phyloP scores from a whole-genome alignment of 2,888 invertebrate species.

The Diplolepis rosae region DNA sequence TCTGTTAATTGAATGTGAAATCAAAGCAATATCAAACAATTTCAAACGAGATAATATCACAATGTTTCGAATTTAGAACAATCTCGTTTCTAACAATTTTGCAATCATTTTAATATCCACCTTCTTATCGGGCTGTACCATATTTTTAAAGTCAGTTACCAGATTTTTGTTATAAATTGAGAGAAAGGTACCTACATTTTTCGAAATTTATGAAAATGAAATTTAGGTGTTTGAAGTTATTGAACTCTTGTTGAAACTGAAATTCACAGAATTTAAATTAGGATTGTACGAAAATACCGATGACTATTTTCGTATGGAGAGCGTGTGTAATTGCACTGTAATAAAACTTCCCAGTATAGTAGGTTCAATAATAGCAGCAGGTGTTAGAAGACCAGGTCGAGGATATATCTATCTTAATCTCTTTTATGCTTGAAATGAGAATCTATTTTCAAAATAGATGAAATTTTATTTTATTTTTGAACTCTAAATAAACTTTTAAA shows the following conservation, averaged over 20 bases:
- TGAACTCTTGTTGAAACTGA: background rate
- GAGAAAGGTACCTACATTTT: too few species aligned
- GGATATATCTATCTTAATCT: slow-evolving; percentile 1
- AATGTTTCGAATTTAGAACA: too few species aligned
- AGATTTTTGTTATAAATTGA: too few species aligned
- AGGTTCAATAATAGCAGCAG: slow-evolving; percentile 15
- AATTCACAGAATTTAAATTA: background rate
- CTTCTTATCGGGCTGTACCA: too few species aligned
- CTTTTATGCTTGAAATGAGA: background rate
- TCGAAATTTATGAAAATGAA: background rate
- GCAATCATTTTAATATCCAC: too few species aligned
- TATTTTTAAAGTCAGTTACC: too few species aligned
- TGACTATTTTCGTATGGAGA: slow-evolving; percentile 24
- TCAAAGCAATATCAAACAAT: too few species aligned
- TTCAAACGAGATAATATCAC: too few species aligned
- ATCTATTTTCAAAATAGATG: background rate
- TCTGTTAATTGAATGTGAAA: too few species aligned
- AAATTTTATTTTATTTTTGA: background rate
- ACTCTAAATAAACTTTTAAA: background rate
- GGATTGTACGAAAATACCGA: background rate
- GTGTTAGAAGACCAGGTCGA: slow-evolving; percentile 18
- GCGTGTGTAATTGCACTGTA: slow-evolving; percentile 16
- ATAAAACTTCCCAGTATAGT: slow-evolving; percentile 5
- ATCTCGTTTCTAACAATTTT: too few species aligned
- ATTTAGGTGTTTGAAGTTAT: background rate